phyloP scores from a whole-genome alignment of 2,888 invertebrate species.

The Synanthedon myopaeformis region DNA sequence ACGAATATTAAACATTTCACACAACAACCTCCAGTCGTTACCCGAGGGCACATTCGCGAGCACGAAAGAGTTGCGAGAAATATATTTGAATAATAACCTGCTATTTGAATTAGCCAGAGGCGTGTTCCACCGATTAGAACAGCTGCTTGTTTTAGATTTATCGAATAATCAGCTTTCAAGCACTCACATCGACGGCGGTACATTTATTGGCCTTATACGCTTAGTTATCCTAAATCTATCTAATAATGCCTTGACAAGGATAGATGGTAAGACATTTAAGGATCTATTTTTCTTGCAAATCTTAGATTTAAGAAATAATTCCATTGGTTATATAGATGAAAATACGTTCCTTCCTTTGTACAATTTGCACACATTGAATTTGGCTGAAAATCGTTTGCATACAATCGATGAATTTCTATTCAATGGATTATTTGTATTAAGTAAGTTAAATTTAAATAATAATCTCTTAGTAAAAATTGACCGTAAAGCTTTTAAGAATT shows the following conservation, averaged over 20 bases:
- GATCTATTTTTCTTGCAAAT: constrained; percentile 90
- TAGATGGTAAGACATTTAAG: constrained; percentile 87
- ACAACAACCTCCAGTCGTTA: constrained; percentile 84
- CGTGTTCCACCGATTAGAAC: constrained; percentile 85
- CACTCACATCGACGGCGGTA: constrained; percentile 85
- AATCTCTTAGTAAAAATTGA: constrained; percentile 84
- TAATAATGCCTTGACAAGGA: constrained; percentile 84
- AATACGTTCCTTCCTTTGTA: constrained; percentile 89
- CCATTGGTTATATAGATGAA: constrained; percentile 87
- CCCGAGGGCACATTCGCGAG: constrained; percentile 87
- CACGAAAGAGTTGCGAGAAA: constrained; percentile 84
- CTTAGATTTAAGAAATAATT: constrained; percentile 87
- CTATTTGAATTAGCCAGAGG: constrained; percentile 86
- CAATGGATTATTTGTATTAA: constrained; percentile 85
- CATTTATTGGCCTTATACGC: constrained; percentile 87
- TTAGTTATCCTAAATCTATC: constrained; percentile 88
- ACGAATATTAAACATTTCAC: constrained; percentile 85
- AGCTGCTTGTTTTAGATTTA: constrained; percentile 87
- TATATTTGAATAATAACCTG: constrained; percentile 89
- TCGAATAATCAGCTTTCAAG: constrained; percentile 88
- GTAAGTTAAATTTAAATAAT: constrained; percentile 86
- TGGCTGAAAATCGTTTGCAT: constrained; percentile 88
- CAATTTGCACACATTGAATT: constrained; percentile 89
- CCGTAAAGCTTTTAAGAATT: constrained; percentile 85
- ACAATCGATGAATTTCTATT: constrained; percentile 84